Percentiles rank a stretch among this genome's conserved stretches.
Evolutionary conservation across 2,113 vertebrate genomes (phyloP).

Genomic region (Accipiter virgatus): DNA sequence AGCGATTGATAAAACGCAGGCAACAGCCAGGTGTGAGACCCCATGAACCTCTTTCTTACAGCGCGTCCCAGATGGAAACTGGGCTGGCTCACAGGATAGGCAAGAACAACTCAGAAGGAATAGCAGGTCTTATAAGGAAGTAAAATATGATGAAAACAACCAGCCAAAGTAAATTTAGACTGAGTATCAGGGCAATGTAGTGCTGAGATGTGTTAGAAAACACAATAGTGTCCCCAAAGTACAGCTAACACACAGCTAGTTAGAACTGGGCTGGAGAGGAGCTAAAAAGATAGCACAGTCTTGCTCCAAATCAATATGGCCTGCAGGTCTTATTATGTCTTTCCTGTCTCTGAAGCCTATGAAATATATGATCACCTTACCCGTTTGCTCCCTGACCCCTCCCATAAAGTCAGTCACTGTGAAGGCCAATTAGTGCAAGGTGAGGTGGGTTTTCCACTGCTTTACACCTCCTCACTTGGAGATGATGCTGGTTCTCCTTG

Average conservation of each 20-base stretch:
- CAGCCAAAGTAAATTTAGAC: not conserved
- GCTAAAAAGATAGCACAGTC: not conserved
- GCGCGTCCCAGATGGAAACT: not conserved
- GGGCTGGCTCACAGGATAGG: not conserved
- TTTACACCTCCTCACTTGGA: not conserved
- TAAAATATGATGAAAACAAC: not conserved
- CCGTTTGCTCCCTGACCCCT: not conserved
- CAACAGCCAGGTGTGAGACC: fast-evolving
- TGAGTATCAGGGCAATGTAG: not conserved
- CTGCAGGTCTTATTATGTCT: not conserved
- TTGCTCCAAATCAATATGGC: not conserved
- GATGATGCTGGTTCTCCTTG: fast-evolving
- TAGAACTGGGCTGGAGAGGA: not conserved
- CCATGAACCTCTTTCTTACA: not conserved
- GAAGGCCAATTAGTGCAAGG: not conserved
- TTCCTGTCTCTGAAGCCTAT: not conserved
- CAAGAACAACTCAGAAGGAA: not conserved
- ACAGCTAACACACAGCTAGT: not conserved
- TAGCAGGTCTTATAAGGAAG: not conserved
- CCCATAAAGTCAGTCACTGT: not conserved
- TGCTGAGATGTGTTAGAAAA: not conserved
- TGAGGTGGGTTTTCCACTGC: not conserved
- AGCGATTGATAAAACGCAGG: not conserved
- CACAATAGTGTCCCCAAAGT: not conserved
- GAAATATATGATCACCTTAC: not conserved